Base-by-base conservation (phyloP, 2,888 invertebrate genomes). In the Drosophila prostipennis region DNA sequence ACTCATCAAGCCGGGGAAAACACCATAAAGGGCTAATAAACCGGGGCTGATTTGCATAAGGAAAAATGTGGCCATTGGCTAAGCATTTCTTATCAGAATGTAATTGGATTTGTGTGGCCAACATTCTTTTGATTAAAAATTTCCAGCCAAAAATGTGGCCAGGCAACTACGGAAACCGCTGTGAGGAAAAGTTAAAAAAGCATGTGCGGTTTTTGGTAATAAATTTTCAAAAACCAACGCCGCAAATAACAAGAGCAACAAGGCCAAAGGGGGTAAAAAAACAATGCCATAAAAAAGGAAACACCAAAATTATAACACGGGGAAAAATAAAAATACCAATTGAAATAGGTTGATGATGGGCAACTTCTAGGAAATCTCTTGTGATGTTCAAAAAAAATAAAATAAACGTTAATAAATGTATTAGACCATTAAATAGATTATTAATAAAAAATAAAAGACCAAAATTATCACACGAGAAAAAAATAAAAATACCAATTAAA, bases 21-120 rank as follows among this genome's bases (percentile, higher is more conserved):
- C 55, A 40, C 34, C 64, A 68, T 68, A 68, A 79, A 87, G 88
- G 88, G 88, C 82, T 83, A 86, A 87, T 83, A 83, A 83, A 83
- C 80, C 70, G 72, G 72, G 65, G 57, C 79, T 87, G 86, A 86
- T 87, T 88, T 86, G 74, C 81, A 81, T 81, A 81, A 74, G 85
- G 55, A 80, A 67, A 72, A 80, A 77, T 77, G 78, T 65, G 56
- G 57, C 58, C 68, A 71, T 55, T 72, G 71, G 68, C 79, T 75
- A 72, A 76, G 74, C 70, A 54, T 56, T 68, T 76, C 72, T 70
- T 83, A 83, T 83, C 83, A 86, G 80, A 80, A 74, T 67, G 80
- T 87, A 86, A 83, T 83, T 87, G 89, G 88, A 83, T 80, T 82
- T 74, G 65, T 51, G 64, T 29, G 36, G 68, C 72, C 76, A 63